Evolutionary conservation across 1,140 invertebrate species (phyloP), one percentile per base, ranked within the genome.

Genomic region (Conus betulinus): DNA sequence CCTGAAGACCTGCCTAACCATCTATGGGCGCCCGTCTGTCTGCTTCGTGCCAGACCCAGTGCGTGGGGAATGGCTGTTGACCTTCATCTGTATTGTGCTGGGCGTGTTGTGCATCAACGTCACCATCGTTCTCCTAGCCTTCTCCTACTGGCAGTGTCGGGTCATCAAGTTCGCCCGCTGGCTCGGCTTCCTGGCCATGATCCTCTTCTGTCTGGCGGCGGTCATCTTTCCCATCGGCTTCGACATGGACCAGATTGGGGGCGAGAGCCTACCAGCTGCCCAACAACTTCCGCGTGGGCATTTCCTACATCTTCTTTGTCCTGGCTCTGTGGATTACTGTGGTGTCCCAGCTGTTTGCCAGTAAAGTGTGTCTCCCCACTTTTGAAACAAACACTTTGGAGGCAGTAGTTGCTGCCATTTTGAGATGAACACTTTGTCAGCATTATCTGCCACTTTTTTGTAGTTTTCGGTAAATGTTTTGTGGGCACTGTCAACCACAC

Each of bases 161-260:
- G 97, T 98, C 0, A 97, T 99, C 91, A 97, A 98, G 3, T 98
- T 98, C 96, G 98, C 98, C 8, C 96, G 98, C 94, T 99, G 98
- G 98, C 97, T 99, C 90, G 98, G 98, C 93, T 99, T 99, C 96
- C 97, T 98, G 91, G 98, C 98, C 94, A 99, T 99, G 98, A 97
- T 99, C n/a, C 95, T 99, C 55, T 99, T 99, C 94, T 99, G 98
- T 93, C 95, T 98, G 88, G 98, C 98, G 88, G 98, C 98, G 86
- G 98, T 99, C 1, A 98, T 99, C 93, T 99, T 99, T 94, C 98
- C 98, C 23, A 97, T 99, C 96, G 98, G 98, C 52, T 99, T 99
- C 94, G 97, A 98, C 95, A 97, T 99, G 53, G 97, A 98, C 95
- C 98, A 99, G 95, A 99, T 99, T 92, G 98, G 98, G 84, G 98